Evolutionary conservation across 2,797 vertebrate genomes (phyloP), one percentile per base, ranked within the genome.

Genomic region (Aselliscus stoliczkanus): DNA sequence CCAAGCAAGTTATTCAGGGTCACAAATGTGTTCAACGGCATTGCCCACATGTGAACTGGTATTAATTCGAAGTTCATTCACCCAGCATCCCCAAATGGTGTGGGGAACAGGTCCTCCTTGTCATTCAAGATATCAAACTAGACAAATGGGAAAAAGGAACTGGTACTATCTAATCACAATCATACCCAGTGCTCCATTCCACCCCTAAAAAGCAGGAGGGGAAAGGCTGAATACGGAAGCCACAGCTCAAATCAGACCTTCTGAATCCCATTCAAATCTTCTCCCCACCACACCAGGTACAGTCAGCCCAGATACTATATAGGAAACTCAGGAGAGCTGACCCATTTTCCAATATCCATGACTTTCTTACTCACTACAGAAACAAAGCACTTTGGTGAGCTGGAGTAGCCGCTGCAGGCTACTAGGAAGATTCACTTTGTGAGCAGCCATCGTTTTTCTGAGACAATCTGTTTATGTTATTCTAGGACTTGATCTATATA

Each of bases 51-150:
- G 34, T 50, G 15, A 54, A 52, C 9, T 8, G 31, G 54, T 27
- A 81, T 76, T 85, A 85, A 67, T 52, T 85, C 67, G 88, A 17
- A 44, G 69, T 72, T 87, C 80, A 90, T 56, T 85, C 67, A 94
- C 14, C 18, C 25, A 81, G 29, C 9, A 94, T 52, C 44, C 29
- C 7, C 15, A 37, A 69, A 73, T 34, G 37, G 25, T 87, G 23
- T 25, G 29, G 29, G 18, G 31, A 92, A 44, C 25, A 21, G 7
- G 44, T 84, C 29, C 1, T 80, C 56, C 50, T 70, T 70, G n/a
- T 87, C 34, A 58, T 82, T 80, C 42, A 93, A 60, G 10, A 54
- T 8, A 73, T 14, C 31, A 77, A 87, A 72, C 31, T 69, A 52
- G 44, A 91, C 8, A 47, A 15, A 17, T 11, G 2, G 25, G 12